Conservation (phyloP, 2,113 vertebrate species). For the Albula glossodonta region DNA sequence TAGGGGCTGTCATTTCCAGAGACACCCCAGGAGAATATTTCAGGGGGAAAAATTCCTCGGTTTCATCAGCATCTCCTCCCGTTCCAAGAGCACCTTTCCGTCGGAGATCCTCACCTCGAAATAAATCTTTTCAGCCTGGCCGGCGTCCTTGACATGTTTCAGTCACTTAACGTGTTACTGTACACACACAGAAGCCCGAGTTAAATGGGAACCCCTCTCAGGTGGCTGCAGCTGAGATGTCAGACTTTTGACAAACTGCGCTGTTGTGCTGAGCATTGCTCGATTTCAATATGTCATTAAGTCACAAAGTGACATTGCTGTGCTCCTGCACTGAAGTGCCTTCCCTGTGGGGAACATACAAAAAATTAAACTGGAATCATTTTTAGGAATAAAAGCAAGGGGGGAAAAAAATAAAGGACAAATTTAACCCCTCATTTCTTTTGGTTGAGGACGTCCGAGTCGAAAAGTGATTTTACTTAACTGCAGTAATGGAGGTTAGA, state of each 20-base stretch:
- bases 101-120: slow-evolving; percentile 24
- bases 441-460: too few relatives aligned
- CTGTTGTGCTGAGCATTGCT: slow-evolving; percentile 11
- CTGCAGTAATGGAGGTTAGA: neutral
- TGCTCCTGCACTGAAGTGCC: neutral
- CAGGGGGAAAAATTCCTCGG: neutral
- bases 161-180: slow-evolving; percentile 22
- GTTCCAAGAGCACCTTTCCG: slow-evolving; percentile 27
- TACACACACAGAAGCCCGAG: slow-evolving; percentile 18
- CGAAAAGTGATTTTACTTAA: neutral
- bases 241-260: slow-evolving; percentile 31
- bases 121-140: neutral
- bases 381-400: neutral
- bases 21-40: neutral
- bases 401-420: neutral
- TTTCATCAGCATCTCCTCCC: neutral
- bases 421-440: neutral
- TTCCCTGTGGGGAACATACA: neutral
- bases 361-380: neutral
- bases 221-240: slow-evolving; percentile 37
- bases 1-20: neutral
- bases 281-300: slow-evolving; percentile 31
- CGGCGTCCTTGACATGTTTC: slow-evolving; percentile 18
- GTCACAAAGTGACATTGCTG: slow-evolving; percentile 17
- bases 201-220: slow-evolving; percentile 52